Percentiles rank a stretch among this genome's conserved stretches.
phyloP scores from a whole-genome alignment of 1,140 invertebrate species.

The Periplaneta americana region DNA sequence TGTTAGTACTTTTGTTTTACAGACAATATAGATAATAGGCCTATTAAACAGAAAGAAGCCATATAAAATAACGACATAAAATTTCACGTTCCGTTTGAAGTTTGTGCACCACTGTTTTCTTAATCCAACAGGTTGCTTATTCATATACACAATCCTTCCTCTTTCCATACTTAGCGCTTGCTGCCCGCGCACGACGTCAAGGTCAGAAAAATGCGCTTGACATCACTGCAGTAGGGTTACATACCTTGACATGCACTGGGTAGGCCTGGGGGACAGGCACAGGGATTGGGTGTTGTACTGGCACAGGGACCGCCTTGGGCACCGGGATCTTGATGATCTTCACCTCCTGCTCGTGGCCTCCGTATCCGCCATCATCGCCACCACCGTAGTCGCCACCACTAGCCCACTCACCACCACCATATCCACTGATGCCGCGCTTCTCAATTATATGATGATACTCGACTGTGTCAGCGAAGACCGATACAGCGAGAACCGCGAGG shows the following conservation, averaged over 20 bases:
- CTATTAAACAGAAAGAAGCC: no score
- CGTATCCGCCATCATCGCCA: neutral
- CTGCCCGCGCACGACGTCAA: no score
- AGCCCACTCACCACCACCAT: neutral
- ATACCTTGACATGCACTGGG: slow-evolving; percentile 2
- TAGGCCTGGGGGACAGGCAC: slow-evolving; percentile 13
- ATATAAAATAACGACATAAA: no score
- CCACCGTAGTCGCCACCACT: neutral
- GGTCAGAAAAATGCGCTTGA: no score
- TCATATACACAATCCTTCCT: no score
- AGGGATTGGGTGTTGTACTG: slow-evolving; percentile 10
- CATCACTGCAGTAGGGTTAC: no score
- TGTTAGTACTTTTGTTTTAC: no score
- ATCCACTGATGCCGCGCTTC: neutral
- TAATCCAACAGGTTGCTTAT: no score
- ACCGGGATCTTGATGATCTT: slow-evolving; percentile 13
- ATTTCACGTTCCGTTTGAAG: no score
- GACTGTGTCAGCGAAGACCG: neutral
- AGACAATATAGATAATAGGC: no score
- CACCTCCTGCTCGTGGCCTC: neutral
- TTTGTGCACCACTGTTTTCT: no score
- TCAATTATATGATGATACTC: neutral
- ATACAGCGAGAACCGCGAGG: neutral
- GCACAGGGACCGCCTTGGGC: slow-evolving; percentile 9
- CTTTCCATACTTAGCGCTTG: no score